A percentile compares a stretch with the other conserved stretches of the same genome.
Evolutionary conservation across 2,888 invertebrate genomes (phyloP).

Genomic region (Rugalucina vietnamica): DNA sequence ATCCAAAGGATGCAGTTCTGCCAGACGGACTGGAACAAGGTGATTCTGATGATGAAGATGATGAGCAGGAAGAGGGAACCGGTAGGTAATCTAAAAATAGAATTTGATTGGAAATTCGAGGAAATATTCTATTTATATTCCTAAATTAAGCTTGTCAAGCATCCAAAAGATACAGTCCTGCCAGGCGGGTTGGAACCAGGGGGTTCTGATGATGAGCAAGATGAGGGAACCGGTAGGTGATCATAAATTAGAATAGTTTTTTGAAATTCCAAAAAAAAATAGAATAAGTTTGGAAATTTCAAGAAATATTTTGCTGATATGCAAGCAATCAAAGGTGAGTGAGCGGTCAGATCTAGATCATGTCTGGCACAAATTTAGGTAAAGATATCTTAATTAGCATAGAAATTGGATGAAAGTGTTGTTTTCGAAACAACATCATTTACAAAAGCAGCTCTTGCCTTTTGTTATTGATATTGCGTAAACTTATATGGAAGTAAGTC

Average conservation of each 20-base stretch:
- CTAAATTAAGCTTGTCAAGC: slow-evolving; percentile 84
- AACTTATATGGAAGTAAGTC: too few species aligned
- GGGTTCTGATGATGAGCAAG: slow-evolving; percentile 26
- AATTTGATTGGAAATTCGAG: background rate
- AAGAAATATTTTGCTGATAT: background rate
- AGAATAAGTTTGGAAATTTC: background rate
- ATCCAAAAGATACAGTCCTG: background rate
- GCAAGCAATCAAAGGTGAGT: too few species aligned
- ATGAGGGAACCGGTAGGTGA: slow-evolving; percentile 41
- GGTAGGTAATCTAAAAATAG: background rate
- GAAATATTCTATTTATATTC: background rate
- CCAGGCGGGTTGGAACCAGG: slow-evolving; percentile 26
- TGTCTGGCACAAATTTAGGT: too few species aligned
- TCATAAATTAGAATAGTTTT: too few species aligned
- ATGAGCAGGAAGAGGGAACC: slow-evolving; percentile 42
- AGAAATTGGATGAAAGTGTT: too few species aligned
- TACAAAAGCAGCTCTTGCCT: too few species aligned
- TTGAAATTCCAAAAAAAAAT: too few species aligned
- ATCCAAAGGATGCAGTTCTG: background rate
- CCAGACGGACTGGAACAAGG: slow-evolving; percentile 27
- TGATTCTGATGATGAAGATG: slow-evolving; percentile 31
- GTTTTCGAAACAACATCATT: too few species aligned
- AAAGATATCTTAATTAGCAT: too few species aligned
- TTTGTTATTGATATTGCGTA: too few species aligned
- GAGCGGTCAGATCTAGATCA: too few species aligned